Base-by-base conservation (phyloP, 2,113 vertebrate species). In the Pyrgilauda ruficollis region DNA sequence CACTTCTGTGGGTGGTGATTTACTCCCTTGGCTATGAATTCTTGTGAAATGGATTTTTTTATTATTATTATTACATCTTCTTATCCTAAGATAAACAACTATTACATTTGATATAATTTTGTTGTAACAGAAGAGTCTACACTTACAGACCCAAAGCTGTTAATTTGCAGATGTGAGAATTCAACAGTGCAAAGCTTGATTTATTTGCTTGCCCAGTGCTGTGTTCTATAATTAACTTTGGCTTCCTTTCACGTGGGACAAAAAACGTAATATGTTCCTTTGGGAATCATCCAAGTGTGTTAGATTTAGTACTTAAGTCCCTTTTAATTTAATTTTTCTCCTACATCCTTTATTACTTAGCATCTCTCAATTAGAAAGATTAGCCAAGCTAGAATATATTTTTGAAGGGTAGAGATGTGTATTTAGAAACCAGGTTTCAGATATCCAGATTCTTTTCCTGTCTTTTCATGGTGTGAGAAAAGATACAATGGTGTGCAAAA, bases 201-300 rank as follows among this genome's bases (percentile, higher is more conserved):
- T 96, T 97, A 82, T 94, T 96, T 96, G 35, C 72, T 94, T 84
- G 58, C 35, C 62, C 35, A 61, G 31, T 47, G 73, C 61, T 63
- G 4, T 88, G 69, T 73, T 76, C 86, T 90, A 77, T 86, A 94
- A 83, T 90, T 97, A 97, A 50, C 79, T 93, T 96, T 80, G 78
- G 79, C 55, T 95, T 89, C 52, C 53, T 96, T 93, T 92, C 74
- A 87, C 89, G 68, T 90, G 63, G 83, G 89, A 91, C 41, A 95
- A 50, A 81, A 81, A 93, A 82, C 1, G 52, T 68, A 90, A 35
- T 18, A 7, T 83, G 53, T 90, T 97, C 78, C 74, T 50, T 13
- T 35, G 50, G 73, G 72, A 96, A 64, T 70, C 68, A 90, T 87
- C 88, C 53, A 94, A 96, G 50, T 94, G 67, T 78, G 35, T 87